phyloP scores from a whole-genome alignment of 1,140 invertebrate species.

The Rhizoglyphus robini region DNA sequence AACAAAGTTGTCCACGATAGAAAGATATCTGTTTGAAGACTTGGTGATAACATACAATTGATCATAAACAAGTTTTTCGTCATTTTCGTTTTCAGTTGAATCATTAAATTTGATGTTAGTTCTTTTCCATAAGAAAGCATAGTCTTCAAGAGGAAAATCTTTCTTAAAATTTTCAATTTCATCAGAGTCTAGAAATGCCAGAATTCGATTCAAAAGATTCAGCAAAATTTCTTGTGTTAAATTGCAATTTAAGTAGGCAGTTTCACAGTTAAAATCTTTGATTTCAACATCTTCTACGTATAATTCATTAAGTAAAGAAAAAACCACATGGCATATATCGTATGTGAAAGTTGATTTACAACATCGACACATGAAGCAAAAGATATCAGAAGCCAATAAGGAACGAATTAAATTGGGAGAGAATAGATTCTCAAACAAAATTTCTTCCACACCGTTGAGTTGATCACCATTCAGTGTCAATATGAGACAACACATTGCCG shows the following conservation, averaged over 20 bases:
- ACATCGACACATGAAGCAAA: neutral
- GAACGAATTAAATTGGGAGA: neutral
- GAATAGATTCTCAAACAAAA: constrained; percentile 10
- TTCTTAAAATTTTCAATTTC: neutral
- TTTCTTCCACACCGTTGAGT: neutral
- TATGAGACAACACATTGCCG: neutral
- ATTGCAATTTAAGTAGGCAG: neutral
- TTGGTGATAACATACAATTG: neutral
- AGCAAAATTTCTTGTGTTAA: neutral
- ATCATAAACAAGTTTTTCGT: neutral
- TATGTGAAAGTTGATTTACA: neutral
- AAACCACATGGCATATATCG: neutral
- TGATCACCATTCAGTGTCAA: neutral
- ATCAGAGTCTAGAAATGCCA: neutral
- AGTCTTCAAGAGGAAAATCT: neutral
- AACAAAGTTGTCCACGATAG: neutral
- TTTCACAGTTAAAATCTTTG: neutral
- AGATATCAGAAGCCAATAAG: constrained; percentile 7
- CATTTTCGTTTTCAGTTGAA: neutral
- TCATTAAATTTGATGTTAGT: neutral
- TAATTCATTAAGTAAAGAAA: neutral
- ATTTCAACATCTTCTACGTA: neutral
- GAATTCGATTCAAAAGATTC: neutral
- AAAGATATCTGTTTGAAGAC: neutral
- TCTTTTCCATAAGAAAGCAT: neutral